Conservation (phyloP, 64 coral and sea anemone genomes). For the Catalaphyllia jardinei region DNA sequence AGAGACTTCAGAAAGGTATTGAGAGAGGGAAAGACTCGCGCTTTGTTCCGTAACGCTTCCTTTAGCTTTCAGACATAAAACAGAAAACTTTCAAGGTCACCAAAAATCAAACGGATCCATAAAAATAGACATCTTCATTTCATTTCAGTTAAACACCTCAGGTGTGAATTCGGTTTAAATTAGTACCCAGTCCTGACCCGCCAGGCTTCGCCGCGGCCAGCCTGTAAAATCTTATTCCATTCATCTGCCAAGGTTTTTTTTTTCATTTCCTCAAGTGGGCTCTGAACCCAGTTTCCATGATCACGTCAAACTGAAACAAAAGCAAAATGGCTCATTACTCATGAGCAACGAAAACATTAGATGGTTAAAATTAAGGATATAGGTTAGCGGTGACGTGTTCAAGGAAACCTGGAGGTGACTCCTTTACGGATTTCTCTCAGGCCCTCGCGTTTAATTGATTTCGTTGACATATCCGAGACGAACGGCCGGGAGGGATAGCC, state of each 20-base stretch:
- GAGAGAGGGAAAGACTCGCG: background rate
- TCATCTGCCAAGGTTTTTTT: background rate
- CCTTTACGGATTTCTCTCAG: background rate
- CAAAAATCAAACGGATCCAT: background rate
- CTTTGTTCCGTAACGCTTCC: background rate
- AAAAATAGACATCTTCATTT: constrained; percentile 20
- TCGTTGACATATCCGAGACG: no score
- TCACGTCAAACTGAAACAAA: constrained; percentile 30
- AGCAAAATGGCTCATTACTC: background rate
- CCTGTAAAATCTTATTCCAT: background rate
- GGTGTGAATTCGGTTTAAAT: constrained; percentile 19
- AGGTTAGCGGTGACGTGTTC: no score
- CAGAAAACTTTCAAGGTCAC: background rate
- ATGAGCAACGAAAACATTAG: no score
- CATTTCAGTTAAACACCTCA: background rate
- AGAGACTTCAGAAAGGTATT: background rate
- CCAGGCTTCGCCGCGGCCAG: background rate
- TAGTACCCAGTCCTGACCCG: background rate
- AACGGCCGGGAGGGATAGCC: no score
- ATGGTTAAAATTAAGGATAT: no score
- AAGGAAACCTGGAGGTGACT: no score
- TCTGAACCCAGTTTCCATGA: background rate
- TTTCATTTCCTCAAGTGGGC: background rate
- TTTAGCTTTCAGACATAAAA: background rate
- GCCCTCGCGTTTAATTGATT: background rate